Evolutionary conservation across 2,888 invertebrate species (phyloP).

Genomic region (Lepeophtheirus nordmannii): DNA sequence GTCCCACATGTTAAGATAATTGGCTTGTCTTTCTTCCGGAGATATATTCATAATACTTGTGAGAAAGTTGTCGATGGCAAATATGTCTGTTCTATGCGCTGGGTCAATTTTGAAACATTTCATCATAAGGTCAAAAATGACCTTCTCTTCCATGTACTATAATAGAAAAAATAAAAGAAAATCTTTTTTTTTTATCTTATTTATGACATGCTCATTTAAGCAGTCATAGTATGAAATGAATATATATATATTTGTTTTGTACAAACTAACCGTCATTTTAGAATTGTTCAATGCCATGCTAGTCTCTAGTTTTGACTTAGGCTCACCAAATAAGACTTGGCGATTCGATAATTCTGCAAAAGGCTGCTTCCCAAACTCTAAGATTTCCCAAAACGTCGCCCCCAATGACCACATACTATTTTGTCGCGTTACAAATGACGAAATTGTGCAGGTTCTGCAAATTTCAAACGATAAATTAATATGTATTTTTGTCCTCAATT

Average conservation of each 20-base stretch:
- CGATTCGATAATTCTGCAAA: neutral
- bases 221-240: neutral
- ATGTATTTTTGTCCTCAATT: too few species aligned
- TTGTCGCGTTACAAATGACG: neutral
- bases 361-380: neutral
- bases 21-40: neutral
- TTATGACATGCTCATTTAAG: neutral
- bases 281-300: neutral
- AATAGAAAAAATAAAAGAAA: neutral
- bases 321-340: neutral
- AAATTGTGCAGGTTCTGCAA: neutral
- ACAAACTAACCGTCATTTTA: neutral
- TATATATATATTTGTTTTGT: neutral
- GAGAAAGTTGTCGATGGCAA: neutral
- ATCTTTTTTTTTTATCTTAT: neutral
- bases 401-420: neutral
- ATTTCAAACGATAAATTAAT: neutral
- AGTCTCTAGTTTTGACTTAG: neutral
- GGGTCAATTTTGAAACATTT: neutral
- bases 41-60: neutral
- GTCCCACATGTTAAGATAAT: neutral
- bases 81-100: neutral
- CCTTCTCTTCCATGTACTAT: neutral
- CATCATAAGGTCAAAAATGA: neutral
- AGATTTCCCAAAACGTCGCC: neutral